Conservation (phyloP, 1,140 invertebrate genomes). For the Drosophila bifasciata region DNA sequence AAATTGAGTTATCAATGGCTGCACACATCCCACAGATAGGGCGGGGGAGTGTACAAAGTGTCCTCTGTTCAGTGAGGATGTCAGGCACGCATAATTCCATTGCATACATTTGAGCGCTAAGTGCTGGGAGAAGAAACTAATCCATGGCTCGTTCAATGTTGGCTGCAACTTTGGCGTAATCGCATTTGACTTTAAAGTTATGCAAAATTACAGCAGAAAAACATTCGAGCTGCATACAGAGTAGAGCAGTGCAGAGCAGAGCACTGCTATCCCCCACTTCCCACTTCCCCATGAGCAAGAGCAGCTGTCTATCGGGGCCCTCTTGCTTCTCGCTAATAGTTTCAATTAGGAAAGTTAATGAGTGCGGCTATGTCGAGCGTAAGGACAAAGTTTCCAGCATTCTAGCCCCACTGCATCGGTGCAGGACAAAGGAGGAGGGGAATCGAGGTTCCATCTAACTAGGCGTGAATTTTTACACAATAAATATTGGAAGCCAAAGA, state of each 20-base stretch:
- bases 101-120: slow-evolving; percentile 26
- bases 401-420: slow-evolving; percentile 8
- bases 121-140: slow-evolving; percentile 21
- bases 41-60: background rate
- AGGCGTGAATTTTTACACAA: slow-evolving; percentile 74
- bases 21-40: slow-evolving; percentile 2
- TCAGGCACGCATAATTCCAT: slow-evolving; percentile 54
- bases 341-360: slow-evolving; percentile 77
- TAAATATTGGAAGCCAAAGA: slow-evolving; percentile 49
- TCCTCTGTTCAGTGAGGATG: slow-evolving; percentile 25
- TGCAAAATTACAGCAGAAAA: slow-evolving; percentile 58
- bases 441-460: slow-evolving; percentile 30
- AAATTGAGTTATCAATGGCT: slow-evolving; percentile 51
- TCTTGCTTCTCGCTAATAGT: slow-evolving; percentile 57
- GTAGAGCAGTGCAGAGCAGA: background rate
- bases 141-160: slow-evolving; percentile 17
- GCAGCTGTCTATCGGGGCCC: slow-evolving; percentile 2
- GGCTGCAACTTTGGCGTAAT: slow-evolving; percentile 48
- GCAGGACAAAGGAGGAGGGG: background rate
- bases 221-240: too few species aligned
- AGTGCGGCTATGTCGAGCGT: slow-evolving; percentile 57
- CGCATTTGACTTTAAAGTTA: slow-evolving; percentile 61
- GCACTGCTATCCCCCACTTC: too few species aligned
- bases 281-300: too few species aligned
- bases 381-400: slow-evolving; percentile 65